Evolutionary conservation across 2,888 invertebrate genomes (phyloP), one percentile per base, ranked within the genome.

Genomic region (Bembecia ichneumoniformis): DNA sequence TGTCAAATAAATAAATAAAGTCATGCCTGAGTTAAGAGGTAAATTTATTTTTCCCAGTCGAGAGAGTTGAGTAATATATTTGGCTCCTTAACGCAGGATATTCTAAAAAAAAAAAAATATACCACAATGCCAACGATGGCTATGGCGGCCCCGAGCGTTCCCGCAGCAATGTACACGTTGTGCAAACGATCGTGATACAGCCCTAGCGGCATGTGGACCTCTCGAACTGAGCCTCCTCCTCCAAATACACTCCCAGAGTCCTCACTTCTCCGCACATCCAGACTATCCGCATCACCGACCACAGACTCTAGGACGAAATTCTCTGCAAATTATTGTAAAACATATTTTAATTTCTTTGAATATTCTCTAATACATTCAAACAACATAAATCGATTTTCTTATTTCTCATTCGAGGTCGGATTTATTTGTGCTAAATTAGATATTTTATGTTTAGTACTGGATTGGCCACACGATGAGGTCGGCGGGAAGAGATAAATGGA

Each of bases 161-260:
- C 93, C 20, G 92, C 93, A 9, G 93, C 93, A 63, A 94, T 92
- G 79, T 93, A 94, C 62, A 94, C 91, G 77, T 93, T 94, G 82
- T 93, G 93, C 54, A 91, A 82, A 43, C 91, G 88, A 67, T 91
- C 90, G 66, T 91, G 87, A 72, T 89, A 89, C 52, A 89, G 75
- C 1, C 89, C 87, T 50, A 91, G 80, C 55, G 90, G 90, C 69
- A 90, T 81, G 47, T 82, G 87, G 64, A 89, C 87, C 62, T 86
- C 86, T 9, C 88, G 76, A 40, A 87, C 88, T 0, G 81, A 74
- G 13, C 83, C 75, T 1, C 67, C 71, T 56, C 77, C 74, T 66
- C 74, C 75, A 28, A 28, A 9, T 64, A 14, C 66, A 1, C 68
- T 70, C 46, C 66, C 70, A 7, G 59, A 53, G 4, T 60, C 43